These are phyloP conservation scores for Camelus dromedarius DNA, from an alignment of 2,113 vertebrate species.

Conservation along the genomic window DNA sequence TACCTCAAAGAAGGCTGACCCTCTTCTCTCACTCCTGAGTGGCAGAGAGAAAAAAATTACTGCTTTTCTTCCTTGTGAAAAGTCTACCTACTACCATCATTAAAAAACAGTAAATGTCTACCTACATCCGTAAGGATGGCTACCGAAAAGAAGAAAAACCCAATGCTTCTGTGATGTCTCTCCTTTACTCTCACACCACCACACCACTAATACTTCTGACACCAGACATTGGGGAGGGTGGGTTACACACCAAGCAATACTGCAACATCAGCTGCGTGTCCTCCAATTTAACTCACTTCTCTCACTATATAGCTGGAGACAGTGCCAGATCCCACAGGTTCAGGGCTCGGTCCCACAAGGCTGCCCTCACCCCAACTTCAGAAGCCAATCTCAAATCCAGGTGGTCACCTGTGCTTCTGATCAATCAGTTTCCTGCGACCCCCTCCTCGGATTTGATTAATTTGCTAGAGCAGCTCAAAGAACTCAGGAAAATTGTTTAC, in stretches of 20 bases:
- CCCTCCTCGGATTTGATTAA: background rate
- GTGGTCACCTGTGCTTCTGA: background rate
- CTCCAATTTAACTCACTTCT: background rate
- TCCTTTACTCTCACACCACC: background rate
- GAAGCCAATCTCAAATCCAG: background rate
- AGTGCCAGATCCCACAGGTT: background rate
- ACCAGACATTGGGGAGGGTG: background rate
- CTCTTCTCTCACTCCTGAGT: background rate
- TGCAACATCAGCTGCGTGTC: background rate
- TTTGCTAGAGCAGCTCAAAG: background rate
- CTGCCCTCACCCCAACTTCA: background rate
- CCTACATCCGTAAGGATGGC: background rate
- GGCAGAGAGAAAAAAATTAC: constrained; percentile 28
- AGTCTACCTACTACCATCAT: background rate
- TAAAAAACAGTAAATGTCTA: constrained; percentile 21
- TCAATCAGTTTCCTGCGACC: background rate
- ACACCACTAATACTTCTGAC: background rate
- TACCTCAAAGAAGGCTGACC: background rate
- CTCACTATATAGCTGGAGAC: background rate
- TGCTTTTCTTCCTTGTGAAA: constrained; percentile 47
- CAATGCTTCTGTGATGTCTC: background rate
- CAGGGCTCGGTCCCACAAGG: background rate
- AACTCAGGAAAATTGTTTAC: background rate
- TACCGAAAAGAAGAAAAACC: background rate
- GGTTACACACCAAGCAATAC: background rate